Conservation (phyloP, 2,113 vertebrate species). For the Callithrix jacchus region DNA sequence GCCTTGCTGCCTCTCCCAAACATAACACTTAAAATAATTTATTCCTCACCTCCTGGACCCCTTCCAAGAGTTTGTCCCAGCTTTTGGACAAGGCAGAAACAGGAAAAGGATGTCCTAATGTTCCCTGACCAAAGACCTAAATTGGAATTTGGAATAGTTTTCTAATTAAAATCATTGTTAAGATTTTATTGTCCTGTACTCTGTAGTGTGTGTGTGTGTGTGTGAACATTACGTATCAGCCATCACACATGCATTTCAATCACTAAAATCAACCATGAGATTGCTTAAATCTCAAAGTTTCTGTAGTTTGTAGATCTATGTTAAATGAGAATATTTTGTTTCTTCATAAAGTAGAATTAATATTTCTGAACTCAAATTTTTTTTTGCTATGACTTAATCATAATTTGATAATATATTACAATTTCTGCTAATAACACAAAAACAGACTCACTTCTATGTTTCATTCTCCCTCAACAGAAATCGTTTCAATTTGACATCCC, state of each 20-base stretch:
- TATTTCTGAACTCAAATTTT: slow-evolving; percentile 13
- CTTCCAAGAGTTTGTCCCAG: slow-evolving; percentile 67
- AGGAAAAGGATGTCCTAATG: slow-evolving; percentile 75
- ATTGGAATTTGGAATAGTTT: slow-evolving; percentile 45
- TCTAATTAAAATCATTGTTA: slow-evolving; percentile 36
- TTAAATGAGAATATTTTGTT: slow-evolving; percentile 18
- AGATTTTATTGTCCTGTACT: not conserved
- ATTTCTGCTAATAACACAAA: slow-evolving; percentile 19
- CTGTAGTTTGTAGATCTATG: not conserved
- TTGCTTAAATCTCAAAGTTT: not conserved
- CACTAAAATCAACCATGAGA: not conserved
- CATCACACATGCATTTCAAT: not conserved
- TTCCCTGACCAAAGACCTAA: slow-evolving; percentile 47
- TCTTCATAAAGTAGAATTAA: not conserved
- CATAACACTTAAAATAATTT: slow-evolving; percentile 67
- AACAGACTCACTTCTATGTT: not conserved
- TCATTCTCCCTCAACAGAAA: not conserved
- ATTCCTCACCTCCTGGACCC: slow-evolving; percentile 65
- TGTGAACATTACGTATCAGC: not conserved
- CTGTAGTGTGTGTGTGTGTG: not conserved
- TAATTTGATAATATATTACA: not conserved
- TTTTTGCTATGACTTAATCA: not conserved
- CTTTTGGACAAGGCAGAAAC: slow-evolving; percentile 64
- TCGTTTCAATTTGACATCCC: not conserved
- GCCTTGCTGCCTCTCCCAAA: not conserved